Evolutionary conservation across 2,797 vertebrate genomes (phyloP).

Genomic region (Siniperca obscura): DNA sequence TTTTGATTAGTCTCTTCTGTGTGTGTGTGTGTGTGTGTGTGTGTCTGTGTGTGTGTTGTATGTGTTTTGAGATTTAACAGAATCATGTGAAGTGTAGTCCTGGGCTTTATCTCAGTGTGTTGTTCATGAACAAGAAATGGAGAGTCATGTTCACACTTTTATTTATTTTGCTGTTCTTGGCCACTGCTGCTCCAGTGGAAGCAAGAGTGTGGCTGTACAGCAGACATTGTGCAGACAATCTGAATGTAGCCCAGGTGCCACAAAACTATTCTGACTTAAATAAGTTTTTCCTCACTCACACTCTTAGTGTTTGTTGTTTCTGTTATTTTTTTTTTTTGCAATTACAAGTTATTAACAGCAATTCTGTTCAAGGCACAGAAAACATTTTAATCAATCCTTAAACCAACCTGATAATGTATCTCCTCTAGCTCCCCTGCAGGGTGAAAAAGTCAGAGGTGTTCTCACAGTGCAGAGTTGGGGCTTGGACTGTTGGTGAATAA

Average conservation of each 20-base stretch:
- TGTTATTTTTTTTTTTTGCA: not conserved
- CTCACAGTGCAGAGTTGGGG: conserved; percentile 24
- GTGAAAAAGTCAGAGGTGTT: conserved; percentile 50
- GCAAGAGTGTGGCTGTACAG: conserved; percentile 36
- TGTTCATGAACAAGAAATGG: conserved; percentile 63
- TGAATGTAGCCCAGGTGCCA: conserved; percentile 46
- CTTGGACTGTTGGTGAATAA: conserved; percentile 41
- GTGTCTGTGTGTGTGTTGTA: conserved; percentile 13
- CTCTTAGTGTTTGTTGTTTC: conserved; percentile 34
- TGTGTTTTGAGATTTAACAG: conserved; percentile 70
- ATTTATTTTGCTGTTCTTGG: conserved; percentile 72
- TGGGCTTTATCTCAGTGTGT: conserved; percentile 61
- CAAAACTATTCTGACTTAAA: conserved; percentile 46
- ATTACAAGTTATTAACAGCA: conserved; percentile 27
- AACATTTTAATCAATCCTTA: conserved; percentile 23
- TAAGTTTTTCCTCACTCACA: conserved; percentile 44
- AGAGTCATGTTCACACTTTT: conserved; percentile 71
- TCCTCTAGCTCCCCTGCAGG: conserved; percentile 25
- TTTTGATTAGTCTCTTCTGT: conserved; percentile 31
- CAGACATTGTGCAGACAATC: conserved; percentile 60
- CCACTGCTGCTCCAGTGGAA: conserved; percentile 28
- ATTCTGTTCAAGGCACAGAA: conserved; percentile 18
- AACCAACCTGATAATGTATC: conserved; percentile 5
- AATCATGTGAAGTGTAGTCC: conserved; percentile 38
- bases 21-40: conserved; percentile 32